Conservation (phyloP, 2,888 invertebrate species). For the Cartodere bifasciata region DNA sequence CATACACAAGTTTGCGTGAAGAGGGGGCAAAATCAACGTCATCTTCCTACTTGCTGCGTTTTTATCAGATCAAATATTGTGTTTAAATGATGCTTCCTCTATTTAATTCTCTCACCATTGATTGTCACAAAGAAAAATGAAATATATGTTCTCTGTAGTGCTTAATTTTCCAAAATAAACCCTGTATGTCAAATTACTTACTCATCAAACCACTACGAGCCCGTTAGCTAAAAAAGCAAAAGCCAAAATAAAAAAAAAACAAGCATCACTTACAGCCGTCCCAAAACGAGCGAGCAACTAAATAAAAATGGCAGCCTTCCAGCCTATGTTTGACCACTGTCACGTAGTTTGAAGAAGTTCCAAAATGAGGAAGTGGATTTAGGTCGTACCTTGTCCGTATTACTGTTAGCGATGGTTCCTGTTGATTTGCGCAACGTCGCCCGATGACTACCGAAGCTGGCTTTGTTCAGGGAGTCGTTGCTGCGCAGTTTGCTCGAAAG, state of each 20-base stretch:
- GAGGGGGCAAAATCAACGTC: too few relatives aligned
- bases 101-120: too few relatives aligned
- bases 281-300: conserved; percentile 27
- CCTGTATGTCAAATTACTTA: too few relatives aligned
- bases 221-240: too few relatives aligned
- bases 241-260: conserved; percentile 31
- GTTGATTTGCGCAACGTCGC: conserved; percentile 26
- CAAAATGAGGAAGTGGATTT: conserved; percentile 50
- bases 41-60: too few relatives aligned
- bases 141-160: too few relatives aligned
- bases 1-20: too few relatives aligned
- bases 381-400: conserved; percentile 52
- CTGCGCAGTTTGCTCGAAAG: conserved; percentile 40
- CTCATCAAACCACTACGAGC: too few relatives aligned
- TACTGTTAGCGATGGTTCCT: conserved; percentile 13
- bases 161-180: too few relatives aligned
- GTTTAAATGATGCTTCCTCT: too few relatives aligned
- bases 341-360: conserved; percentile 49
- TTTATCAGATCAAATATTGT: too few relatives aligned
- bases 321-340: conserved; percentile 40
- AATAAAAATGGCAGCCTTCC: conserved; percentile 26
- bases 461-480: conserved; percentile 39
- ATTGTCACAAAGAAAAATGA: too few relatives aligned
- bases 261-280: conserved; percentile 35
- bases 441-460: conserved; percentile 22